phyloP scores from a whole-genome alignment of 2,888 invertebrate species.

The Stenotaenia linearis region DNA sequence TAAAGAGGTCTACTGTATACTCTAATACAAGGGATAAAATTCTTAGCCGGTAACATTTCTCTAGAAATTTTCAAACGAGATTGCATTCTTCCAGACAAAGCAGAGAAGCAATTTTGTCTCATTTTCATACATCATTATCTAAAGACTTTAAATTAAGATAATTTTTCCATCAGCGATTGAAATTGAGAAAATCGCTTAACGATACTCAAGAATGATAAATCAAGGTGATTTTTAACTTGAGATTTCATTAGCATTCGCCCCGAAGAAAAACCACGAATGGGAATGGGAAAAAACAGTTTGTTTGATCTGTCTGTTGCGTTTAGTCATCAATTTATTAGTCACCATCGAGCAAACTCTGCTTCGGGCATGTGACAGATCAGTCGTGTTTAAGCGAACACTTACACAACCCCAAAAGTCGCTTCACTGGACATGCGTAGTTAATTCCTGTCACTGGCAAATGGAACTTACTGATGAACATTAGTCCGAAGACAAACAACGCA shows the following conservation, averaged over 20 bases:
- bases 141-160: background rate
- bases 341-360: background rate
- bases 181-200: too few relatives aligned
- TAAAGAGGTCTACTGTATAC: background rate
- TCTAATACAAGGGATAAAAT: background rate
- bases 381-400: background rate
- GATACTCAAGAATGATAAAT: background rate
- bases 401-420: background rate
- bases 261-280: background rate
- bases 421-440: conserved; percentile 5
- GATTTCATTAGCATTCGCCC: background rate
- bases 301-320: background rate
- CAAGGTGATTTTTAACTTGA: background rate
- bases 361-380: background rate
- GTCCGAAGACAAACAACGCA: background rate
- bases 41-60: background rate
- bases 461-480: background rate
- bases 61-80: background rate
- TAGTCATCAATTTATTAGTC: background rate
- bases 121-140: background rate
- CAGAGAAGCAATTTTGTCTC: background rate
- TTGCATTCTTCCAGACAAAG: background rate
- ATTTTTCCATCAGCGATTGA: too few relatives aligned
- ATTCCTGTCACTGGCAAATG: conserved; percentile 5
- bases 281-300: background rate